These are phyloP conservation scores for Protomyctophum bolini DNA, from an alignment of 2,113 vertebrate genomes.

Conservation along the genomic window DNA sequence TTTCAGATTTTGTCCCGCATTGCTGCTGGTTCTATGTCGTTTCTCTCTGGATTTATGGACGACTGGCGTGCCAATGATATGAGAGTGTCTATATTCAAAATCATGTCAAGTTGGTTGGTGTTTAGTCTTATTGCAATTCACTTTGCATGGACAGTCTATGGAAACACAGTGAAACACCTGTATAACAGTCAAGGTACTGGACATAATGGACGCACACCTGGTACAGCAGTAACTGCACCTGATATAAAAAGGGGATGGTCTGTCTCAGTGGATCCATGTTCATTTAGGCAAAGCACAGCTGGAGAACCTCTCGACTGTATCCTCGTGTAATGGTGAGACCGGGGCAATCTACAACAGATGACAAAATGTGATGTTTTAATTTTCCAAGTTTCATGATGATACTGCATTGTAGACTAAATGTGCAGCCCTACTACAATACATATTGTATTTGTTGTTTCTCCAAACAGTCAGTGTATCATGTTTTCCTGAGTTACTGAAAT, in stretches of 20 bases:
- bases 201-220: conserved; percentile 82
- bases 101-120: conserved; percentile 82
- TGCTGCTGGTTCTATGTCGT: conserved; percentile 64
- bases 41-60: conserved; percentile 80
- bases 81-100: conserved; percentile 83
- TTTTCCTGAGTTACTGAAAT: background rate
- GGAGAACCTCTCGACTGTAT: conserved; percentile 48
- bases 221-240: conserved; percentile 73
- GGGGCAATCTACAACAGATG: too few species aligned
- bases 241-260: conserved; percentile 67
- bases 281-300: conserved; percentile 50
- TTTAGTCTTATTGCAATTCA: conserved; percentile 83
- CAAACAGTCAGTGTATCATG: too few species aligned
- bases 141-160: conserved; percentile 86
- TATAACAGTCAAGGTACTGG: conserved; percentile 74
- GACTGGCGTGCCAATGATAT: conserved; percentile 86
- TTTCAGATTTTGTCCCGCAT: conserved; percentile 57
- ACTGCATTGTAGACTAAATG: too few species aligned
- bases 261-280: too few species aligned
- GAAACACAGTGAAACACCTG: conserved; percentile 83
- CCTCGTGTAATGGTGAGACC: too few species aligned
- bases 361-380: too few species aligned
- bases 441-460: background rate
- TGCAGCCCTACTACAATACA: too few species aligned
- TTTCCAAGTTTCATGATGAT: too few species aligned